Percentiles rank a stretch among this genome's conserved stretches.
Conservation (phyloP, 2,113 vertebrate species). For the Vimba vimba region DNA sequence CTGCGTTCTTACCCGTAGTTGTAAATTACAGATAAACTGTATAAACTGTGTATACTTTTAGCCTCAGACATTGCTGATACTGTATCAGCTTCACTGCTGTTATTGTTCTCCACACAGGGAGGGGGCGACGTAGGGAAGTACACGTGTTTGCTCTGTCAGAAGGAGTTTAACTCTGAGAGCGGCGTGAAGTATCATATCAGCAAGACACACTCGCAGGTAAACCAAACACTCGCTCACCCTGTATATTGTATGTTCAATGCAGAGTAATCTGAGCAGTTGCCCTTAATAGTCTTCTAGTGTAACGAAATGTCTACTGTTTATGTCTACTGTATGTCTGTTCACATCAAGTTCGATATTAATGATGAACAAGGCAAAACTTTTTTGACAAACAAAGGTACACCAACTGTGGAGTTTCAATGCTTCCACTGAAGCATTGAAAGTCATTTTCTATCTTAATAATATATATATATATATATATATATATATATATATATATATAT, state of each 20-base stretch:
- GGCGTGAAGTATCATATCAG: constrained; percentile 98
- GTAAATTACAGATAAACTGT: not conserved
- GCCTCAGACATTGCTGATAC: not conserved
- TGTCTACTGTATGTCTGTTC: no score
- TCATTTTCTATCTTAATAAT: not conserved
- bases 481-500: no score
- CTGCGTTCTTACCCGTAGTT: not conserved
- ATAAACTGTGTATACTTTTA: not conserved
- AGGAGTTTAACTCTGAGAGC: constrained; percentile 97
- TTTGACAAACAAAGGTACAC: not conserved
- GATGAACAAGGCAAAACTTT: not conserved
- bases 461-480: no score
- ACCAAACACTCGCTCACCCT: constrained; percentile 51
- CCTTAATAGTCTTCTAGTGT: not conserved
- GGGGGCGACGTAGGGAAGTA: constrained; percentile 92
- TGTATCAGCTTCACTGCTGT: constrained; percentile 18
- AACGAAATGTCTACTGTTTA: not conserved
- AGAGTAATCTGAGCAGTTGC: not conserved
- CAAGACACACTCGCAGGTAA: constrained; percentile 96
- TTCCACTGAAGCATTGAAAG: not conserved
- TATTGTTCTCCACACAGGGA: constrained; percentile 78
- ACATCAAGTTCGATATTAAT: not conserved
- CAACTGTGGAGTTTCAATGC: no score
- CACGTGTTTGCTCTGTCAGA: constrained; percentile 92
- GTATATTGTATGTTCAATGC: not conserved